phyloP scores from a whole-genome alignment of 2,113 vertebrate genomes.

The Callionymus lyra region DNA sequence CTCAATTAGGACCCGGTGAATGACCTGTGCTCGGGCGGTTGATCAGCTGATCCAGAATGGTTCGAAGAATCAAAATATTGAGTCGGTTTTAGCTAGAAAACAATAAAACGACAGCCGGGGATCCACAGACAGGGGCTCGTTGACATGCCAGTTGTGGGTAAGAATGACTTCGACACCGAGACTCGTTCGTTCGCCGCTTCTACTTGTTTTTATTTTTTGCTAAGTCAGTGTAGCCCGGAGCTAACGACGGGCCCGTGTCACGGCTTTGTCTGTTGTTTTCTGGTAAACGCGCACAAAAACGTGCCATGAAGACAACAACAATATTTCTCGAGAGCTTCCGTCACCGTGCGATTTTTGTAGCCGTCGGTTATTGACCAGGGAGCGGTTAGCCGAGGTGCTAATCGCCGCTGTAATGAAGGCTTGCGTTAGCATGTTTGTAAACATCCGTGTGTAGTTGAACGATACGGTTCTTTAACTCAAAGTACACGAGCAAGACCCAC shows the following conservation, averaged over 20 bases:
- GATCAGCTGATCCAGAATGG: slow-evolving; percentile 57
- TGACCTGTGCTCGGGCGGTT: slow-evolving; percentile 46
- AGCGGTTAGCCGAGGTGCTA: no score
- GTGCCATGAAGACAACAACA: no score
- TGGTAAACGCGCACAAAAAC: no score
- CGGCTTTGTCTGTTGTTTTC: slow-evolving; percentile 29
- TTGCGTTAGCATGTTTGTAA: no score
- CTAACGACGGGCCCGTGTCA: slow-evolving; percentile 40
- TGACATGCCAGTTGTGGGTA: slow-evolving; percentile 58
- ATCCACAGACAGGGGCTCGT: slow-evolving; percentile 8
- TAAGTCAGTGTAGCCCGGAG: slow-evolving; percentile 42
- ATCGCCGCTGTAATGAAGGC: no score
- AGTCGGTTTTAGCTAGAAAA: not conserved
- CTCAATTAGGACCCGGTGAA: slow-evolving; percentile 13
- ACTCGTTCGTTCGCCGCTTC: not conserved
- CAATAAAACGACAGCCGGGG: slow-evolving; percentile 1
- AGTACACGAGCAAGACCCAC: no score
- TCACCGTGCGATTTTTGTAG: no score
- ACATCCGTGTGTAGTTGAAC: no score
- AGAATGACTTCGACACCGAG: slow-evolving; percentile 5
- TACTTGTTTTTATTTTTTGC: slow-evolving; percentile 38
- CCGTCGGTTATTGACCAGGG: no score
- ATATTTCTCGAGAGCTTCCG: no score
- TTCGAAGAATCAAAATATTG: slow-evolving; percentile 30
- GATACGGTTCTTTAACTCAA: no score